Base-by-base conservation (phyloP, 1,140 invertebrate species). In the Drosophila bipectinata region DNA sequence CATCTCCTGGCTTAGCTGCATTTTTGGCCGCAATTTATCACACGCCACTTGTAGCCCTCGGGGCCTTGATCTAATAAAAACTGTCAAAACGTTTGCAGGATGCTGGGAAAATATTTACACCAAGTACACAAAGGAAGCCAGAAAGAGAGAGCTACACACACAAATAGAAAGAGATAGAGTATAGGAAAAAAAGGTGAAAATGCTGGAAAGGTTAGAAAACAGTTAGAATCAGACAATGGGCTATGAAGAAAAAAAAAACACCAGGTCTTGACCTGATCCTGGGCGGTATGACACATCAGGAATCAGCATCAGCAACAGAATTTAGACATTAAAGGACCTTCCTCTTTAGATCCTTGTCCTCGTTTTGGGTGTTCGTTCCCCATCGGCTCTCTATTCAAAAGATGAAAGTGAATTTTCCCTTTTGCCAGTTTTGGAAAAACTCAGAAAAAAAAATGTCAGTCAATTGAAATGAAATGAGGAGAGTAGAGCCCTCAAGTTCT, bases 81-180 rank as follows among this genome's bases (percentile, higher is more conserved):
- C 79, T 87, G 84, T 89, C 79, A 89, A 89, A 89, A 87, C 83
- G 83, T 89, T 88, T 84, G 84, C 84, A 83, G 64, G 72, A 83
- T 61, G 76, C 79, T 87, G 83, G 83, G 83, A 87, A 87, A 87
- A 87, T 84, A 87, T 87, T 87, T 87, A 87, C 84, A 88, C 63
- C 67, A 45, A 63, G 59, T 62, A 84, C 73, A 59, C 61, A 57
- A 32, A 39, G 53, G 37, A 1, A 18, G 18, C 4, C 37, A 55
- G 30, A n/a, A 10, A 18, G n/a, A 18, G 32, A 34, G 51, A 57
- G 37, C 18, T 5, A 34, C 2, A n/a, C 8, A 28, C 26, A 28
- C 41, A 18, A n/a, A 24, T 3, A n/a, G 44, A 34, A 39, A 12
- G 44, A 37, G 18, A 41, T 18, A 18, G 18, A 48, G 57, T 21